These are phyloP conservation scores for Loxodonta africana DNA, from an alignment of 2,113 vertebrate genomes.

Conservation along the genomic window DNA sequence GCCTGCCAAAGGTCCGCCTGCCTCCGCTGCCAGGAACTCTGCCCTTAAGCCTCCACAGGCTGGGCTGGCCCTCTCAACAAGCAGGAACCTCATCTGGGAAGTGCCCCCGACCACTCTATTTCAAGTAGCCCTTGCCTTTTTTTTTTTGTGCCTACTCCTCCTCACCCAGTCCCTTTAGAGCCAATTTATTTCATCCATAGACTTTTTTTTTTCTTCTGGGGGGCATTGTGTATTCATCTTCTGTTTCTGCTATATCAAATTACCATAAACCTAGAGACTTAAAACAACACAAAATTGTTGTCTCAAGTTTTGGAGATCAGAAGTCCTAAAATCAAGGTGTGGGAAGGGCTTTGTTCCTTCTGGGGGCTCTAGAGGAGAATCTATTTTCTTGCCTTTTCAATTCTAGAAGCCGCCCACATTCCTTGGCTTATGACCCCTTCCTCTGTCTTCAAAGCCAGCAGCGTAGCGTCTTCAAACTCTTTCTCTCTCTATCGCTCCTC, in stretches of 20 bases:
- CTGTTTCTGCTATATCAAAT: not conserved
- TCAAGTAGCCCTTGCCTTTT: not conserved
- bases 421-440: too few relatives aligned
- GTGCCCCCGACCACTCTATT: too few relatives aligned
- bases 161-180: too few relatives aligned
- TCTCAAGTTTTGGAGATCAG: not conserved
- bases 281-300: too few relatives aligned
- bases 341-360: not conserved
- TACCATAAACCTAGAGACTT: too few relatives aligned
- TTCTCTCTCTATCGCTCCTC: too few relatives aligned
- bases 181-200: not conserved
- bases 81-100: too few relatives aligned
- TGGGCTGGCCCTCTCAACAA: not conserved
- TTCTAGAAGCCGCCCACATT: not conserved
- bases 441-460: too few relatives aligned
- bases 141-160: not conserved
- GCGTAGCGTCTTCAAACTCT: too few relatives aligned
- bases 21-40: not conserved
- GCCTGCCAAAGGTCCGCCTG: fast-evolving
- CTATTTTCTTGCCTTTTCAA: too few relatives aligned
- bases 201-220: not conserved
- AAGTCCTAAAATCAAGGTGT: not conserved
- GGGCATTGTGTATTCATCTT: too few relatives aligned
- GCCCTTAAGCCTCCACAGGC: fast-evolving
- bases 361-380: too few relatives aligned